Base-by-base conservation (phyloP, 2,113 vertebrate species). In the Brachionichthys hirsutus region DNA sequence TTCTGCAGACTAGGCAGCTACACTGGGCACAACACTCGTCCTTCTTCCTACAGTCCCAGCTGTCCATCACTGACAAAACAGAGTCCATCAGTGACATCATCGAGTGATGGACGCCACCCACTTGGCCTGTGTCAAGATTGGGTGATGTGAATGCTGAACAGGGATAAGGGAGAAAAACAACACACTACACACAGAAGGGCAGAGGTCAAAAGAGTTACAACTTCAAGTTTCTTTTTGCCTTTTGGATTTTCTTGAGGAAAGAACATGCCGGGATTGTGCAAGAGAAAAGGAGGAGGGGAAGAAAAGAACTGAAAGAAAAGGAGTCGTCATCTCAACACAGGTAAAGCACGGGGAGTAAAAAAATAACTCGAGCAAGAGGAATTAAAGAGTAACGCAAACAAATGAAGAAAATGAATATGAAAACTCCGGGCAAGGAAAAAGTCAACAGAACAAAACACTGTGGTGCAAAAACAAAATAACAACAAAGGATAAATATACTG, bases 21-120 rank as follows among this genome's bases (percentile, higher is more conserved):
- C 97, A 98, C 86, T 97, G 95, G 89, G 95, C 94, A 92, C 97
- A 99, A 92, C 97, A 99, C 80, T 95, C 96, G 88, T 97, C 95
- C 94, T 98, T 97, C 97, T 95, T 98, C 94, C 97, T 97, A 98
- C 97, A 99, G 96, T 94, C 96, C 97, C 96, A 99, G 95, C 89
- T 97, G 95, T 96, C 96, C 97, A 98, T 93, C 93, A 96, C 91
- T 91, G 97, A 96, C 94, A 98, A 92, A 92, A 98, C 89, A 89
- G 96, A 96, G 89, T 97, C 97, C 96, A 98, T 93, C 93, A 99
- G 92, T 91, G 97, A 98, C 95, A 99, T 95, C 93, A 98, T 92
- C 92, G 96, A 94, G 93, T 97, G 96, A 95, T 95, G 97, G 94
- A 95, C 95, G 93, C 97, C 97, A 94, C 97, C 95, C 94, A 98